Evolutionary conservation across 2,797 vertebrate species (phyloP), one percentile per base, ranked within the genome.

Genomic region (Heliangelus exortis): DNA sequence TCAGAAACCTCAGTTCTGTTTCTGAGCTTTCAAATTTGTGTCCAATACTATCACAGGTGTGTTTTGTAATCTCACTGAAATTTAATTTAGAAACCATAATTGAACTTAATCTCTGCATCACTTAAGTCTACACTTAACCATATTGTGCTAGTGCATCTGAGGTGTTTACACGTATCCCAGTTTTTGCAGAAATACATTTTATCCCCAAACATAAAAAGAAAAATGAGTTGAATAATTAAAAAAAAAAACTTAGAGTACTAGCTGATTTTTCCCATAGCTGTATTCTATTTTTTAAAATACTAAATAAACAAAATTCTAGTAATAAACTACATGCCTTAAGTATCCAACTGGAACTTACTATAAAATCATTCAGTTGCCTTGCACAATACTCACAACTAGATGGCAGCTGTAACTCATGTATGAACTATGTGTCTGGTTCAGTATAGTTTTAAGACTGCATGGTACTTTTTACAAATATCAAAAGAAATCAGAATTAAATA

Each of bases 281-380:
- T 57, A 33, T 29, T 81, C 26, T 62, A 20, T 7, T 23, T 45
- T 7, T 5, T 66, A 25, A 61, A 71, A 71, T 4, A 31, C 34
- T 59, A 25, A 26, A 34, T 33, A n/a, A 16, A 31, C 55, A 16
- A 29, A 8, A 47, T 54, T 26, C 12, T 17, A n/a, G 6, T 5
- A 76, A 11, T 39, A 55, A 33, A 31, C 6, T 18, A 31, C 1
- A 0, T 51, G 65, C 0, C 0, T 9, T 8, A 55, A 4, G 3
- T 41, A 25, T n/a, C 16, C 53, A 61, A 11, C 26, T 41, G 73
- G 39, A 67, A 34, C 5, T 13, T 59, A 53, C 10, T 76, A 10
- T 54, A 12, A 41, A 43, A 28, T 55, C 8, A 25, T 59, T 67
- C 53, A 45, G 18, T 61, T 91, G 82, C 82, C 50, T 34, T 91